Evolutionary conservation across 53 echinoderm and acorn worm genomes (phyloP), one percentile per base, ranked within the genome.

Genomic region (Zoroaster sp.): DNA sequence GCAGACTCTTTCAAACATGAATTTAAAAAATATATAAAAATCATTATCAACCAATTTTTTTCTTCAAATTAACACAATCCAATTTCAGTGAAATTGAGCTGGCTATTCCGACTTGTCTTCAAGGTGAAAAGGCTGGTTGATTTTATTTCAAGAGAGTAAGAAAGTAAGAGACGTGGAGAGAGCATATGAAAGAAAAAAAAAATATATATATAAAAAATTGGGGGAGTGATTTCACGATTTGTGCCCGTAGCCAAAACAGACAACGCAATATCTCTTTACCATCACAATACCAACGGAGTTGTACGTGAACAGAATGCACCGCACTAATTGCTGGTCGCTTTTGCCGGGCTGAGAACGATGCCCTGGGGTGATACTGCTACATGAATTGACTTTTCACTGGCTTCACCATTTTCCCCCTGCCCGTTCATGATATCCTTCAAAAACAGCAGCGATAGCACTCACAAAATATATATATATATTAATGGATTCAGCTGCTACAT

Each of bases 241-340:
- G 42, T 38, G 80, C 80, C 80, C 40, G 80, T 66, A 66, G 80
- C 66, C 66, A 40, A 54, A 80, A 80, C 80, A 80, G 80, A 80
- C 80, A 80, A 80, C 80, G 80, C 66, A 80, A 80, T 80, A 80
- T 80, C 80, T 80, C 80, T 80, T 66, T 80, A 80, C 80, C 39
- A 80, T 80, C 65, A 80, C 80, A 80, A 80, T 80, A 80, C 65
- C 39, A 18, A 63, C 80, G 10, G 40, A 15, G 35, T 28, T 28
- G 66, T 80, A 80, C 80, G 80, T 80, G 80, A 80, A 80, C 66
- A 32, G 80, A 80, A 80, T 80, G 66, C 80, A 66, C 63, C 38
- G 41, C 80, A 43, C 54, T 80, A 80, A 80, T 80, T 80, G 80
- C 80, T 66, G 38, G 80, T 80, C 55, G 35, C 78, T 59, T 78